Base-by-base conservation (phyloP, 2,888 invertebrate genomes). In the Aleiodes leptofemur region DNA sequence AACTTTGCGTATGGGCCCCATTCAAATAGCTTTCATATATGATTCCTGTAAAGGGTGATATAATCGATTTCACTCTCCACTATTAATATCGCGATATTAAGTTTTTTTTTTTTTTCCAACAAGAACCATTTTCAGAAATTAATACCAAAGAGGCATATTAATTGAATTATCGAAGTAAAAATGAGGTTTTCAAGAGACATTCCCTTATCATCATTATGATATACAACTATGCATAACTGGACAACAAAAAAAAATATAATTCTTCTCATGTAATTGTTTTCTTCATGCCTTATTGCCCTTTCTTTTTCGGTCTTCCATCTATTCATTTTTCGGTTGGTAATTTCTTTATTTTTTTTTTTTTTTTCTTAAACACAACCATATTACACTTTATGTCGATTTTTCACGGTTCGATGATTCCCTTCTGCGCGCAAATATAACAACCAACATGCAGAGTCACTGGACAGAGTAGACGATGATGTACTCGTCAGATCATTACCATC, bases 401-500 rank as follows among this genome's bases (percentile, higher is more conserved):
- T 64, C 72, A 72, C 66, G 72, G 55, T 23, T 66, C 66, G 72
- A 53, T 53, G 72, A 66, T 64, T 64, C 48, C 23, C 38, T 48
- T 9, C 50, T 69, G 53, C 55, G 55, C 43, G 43, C 66, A 50
- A 61, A 64, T 66, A 43, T 43, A 43, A 23, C 53, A 66, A 38
- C 53, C 43, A 56, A 72, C 66, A 72, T 72, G 72, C 66, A 72
- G n/a, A 72, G 66, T 72, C 72, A 72, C 72, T 56, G 64, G 43
- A 64, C 53, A 76, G 43, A 74, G 71, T 72, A 34, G 38, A 75
- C 43, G 43, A 64, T 64, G 64, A 64, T 64, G 64, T 64, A 34
- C 23, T 34, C 43, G 48, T 64, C 64, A 64, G 64, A 82, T 83
- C 85, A 85, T 85, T 84, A 85, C 79, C 83, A 82, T 84, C 80